Conservation (phyloP, 2,113 vertebrate species). For the Pagrus major region DNA sequence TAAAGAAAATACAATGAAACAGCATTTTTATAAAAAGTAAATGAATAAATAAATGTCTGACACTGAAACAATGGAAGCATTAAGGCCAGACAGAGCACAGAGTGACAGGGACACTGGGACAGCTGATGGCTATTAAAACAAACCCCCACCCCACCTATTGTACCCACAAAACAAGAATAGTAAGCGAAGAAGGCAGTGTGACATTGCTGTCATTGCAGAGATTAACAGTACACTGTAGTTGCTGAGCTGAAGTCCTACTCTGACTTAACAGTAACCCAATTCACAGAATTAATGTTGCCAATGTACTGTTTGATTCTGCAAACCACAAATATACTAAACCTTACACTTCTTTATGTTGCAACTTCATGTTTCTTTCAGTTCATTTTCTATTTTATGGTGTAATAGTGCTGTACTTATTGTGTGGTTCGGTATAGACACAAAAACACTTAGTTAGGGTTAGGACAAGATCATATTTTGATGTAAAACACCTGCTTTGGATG, state of each 20-base stretch:
- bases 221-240: background rate
- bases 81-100: background rate
- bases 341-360: no score
- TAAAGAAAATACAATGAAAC: background rate
- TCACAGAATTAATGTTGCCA: no score
- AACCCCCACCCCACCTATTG: background rate
- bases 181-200: conserved; percentile 34
- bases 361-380: no score
- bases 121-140: conserved; percentile 66
- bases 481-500: no score
- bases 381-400: no score
- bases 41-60: background rate
- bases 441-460: no score
- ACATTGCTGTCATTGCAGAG: conserved; percentile 25
- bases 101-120: conserved; percentile 47
- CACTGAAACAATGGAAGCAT: background rate
- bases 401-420: no score
- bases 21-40: background rate
- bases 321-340: no score
- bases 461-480: no score
- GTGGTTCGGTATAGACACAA: no score
- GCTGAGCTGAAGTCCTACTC: background rate
- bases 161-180: conserved; percentile 59
- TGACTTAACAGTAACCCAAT: no score
- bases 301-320: no score